phyloP scores from a whole-genome alignment of 2,888 invertebrate genomes.

The Tenthredo amoena region DNA sequence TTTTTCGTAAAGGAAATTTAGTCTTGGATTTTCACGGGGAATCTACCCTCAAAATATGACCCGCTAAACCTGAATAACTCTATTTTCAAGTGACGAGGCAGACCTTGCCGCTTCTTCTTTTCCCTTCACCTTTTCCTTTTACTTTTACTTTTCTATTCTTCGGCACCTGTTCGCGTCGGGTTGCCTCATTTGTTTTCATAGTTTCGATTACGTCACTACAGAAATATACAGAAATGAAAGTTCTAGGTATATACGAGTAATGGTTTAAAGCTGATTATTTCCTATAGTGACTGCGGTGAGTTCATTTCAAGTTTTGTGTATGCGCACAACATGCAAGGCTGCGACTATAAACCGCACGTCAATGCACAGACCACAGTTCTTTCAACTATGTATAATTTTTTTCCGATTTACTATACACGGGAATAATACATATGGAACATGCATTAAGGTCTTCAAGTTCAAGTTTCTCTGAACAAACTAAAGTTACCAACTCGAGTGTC shows the following conservation, averaged over 20 bases:
- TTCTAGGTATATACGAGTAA: not conserved
- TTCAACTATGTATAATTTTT: not conserved
- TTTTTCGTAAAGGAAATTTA: no score
- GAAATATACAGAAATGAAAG: not conserved
- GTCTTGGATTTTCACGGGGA: no score
- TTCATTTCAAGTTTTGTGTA: not conserved
- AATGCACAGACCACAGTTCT: not conserved
- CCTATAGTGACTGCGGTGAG: not conserved
- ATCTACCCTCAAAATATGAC: no score
- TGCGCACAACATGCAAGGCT: not conserved
- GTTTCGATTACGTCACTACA: not conserved
- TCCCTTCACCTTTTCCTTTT: not conserved
- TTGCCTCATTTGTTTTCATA: conserved; percentile 13
- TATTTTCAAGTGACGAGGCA: not conserved
- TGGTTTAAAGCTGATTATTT: not conserved
- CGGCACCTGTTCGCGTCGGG: not conserved
- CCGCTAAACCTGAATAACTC: no score
- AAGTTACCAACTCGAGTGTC: not conserved
- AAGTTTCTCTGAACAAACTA: conserved; percentile 13
- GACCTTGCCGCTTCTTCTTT: not conserved
- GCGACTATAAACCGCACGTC: not conserved
- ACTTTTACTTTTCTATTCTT: not conserved
- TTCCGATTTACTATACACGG: not conserved
- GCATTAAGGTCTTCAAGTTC: conserved; percentile 19
- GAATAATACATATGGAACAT: not conserved